These are phyloP conservation scores for Coptodon rendalli DNA, from an alignment of 2,113 vertebrate species.

Conservation along the genomic window DNA sequence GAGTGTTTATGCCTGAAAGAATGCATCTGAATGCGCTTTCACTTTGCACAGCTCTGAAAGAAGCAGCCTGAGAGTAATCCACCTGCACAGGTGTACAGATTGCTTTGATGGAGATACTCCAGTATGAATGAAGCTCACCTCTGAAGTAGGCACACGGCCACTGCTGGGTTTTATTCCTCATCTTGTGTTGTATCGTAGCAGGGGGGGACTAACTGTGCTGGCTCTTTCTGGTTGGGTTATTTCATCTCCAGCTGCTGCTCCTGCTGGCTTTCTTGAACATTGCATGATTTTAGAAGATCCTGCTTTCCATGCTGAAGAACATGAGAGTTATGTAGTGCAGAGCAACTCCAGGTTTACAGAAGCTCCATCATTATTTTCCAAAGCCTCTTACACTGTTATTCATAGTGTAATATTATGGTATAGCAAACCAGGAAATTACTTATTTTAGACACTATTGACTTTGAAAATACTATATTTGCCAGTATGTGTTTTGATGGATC, in stretches of 20 bases:
- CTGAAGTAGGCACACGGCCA: not conserved
- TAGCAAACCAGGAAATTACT: not conserved
- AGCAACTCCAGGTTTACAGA: not conserved
- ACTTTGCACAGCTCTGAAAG: not conserved
- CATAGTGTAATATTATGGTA: not conserved
- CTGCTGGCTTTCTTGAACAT: not conserved
- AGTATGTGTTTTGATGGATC: not conserved
- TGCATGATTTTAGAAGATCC: not conserved
- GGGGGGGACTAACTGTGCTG: not conserved
- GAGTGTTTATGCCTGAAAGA: not conserved
- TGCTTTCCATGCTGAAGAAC: not conserved
- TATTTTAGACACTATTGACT: not conserved
- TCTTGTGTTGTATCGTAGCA: not conserved
- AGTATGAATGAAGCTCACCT: not conserved
- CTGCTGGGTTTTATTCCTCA: not conserved
- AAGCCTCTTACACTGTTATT: not conserved
- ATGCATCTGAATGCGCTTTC: not conserved
- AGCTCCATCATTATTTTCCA: not conserved
- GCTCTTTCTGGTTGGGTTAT: not conserved
- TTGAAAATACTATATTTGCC: not conserved
- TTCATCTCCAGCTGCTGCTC: not conserved
- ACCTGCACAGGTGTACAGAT: not conserved
- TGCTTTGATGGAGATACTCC: not conserved
- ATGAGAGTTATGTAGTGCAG: not conserved
- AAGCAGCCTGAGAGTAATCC: not conserved